Conservation (phyloP, 1,140 invertebrate genomes). For the Atta colombica region DNA sequence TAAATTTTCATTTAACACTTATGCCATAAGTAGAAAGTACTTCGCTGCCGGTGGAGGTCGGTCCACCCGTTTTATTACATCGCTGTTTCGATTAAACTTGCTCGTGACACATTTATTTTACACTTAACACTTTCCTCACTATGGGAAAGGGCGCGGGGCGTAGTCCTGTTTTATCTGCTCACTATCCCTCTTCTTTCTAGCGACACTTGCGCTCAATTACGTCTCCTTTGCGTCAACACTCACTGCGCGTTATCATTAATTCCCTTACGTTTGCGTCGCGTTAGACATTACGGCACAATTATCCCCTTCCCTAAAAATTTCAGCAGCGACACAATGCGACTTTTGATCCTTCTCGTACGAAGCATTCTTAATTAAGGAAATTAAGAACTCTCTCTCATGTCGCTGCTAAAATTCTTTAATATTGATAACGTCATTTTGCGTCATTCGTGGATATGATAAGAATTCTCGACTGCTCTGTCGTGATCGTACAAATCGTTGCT, state of each 20-base stretch:
- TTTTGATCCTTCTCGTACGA: background rate
- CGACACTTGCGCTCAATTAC: conserved; percentile 4
- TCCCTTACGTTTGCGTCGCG: conserved; percentile 16
- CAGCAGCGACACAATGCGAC: background rate
- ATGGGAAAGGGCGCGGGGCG: conserved; percentile 30
- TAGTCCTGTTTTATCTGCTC: conserved; percentile 39
- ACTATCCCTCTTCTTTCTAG: background rate
- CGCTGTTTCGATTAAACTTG: conserved; percentile 53
- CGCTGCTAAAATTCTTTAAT: conserved; percentile 32
- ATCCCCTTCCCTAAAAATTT: background rate
- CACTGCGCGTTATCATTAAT: conserved; percentile 40
- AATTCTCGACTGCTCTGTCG: conserved; percentile 13
- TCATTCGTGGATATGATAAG: conserved; percentile 54
- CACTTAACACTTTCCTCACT: conserved; percentile 55
- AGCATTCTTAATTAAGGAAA: conserved; percentile 27
- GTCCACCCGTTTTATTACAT: conserved; percentile 55
- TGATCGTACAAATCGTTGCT: conserved; percentile 27
- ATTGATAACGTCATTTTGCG: background rate
- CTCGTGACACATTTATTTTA: conserved; percentile 61
- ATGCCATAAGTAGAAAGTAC: conserved; percentile 73
- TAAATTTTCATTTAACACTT: conserved; percentile 70
- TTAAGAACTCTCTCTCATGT: background rate
- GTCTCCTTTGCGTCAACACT: background rate
- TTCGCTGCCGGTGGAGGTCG: conserved; percentile 57
- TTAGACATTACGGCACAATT: conserved; percentile 15